Percentiles rank a stretch among this genome's conserved stretches.
Conservation (phyloP, 2,888 invertebrate genomes). For the Galeruca laticollis region DNA sequence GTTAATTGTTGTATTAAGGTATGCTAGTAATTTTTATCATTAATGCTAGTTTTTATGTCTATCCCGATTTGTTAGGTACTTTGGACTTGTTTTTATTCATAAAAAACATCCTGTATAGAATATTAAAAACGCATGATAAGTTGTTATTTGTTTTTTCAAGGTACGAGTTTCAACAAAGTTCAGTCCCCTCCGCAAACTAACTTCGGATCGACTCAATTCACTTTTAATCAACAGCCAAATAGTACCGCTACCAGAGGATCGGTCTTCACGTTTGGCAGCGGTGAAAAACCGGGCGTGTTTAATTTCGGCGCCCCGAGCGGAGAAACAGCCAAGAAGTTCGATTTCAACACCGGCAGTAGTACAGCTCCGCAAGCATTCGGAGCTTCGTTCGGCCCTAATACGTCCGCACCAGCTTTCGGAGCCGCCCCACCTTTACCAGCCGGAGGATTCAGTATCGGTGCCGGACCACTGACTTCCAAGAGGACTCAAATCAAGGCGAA, state of each 20-base stretch:
- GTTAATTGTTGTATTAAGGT: no score
- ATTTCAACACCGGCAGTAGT: constrained; percentile 45
- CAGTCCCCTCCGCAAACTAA: constrained; percentile 27
- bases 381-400: constrained; percentile 31
- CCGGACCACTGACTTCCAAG: constrained; percentile 63
- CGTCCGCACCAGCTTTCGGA: constrained; percentile 34
- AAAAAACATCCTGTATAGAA: no score
- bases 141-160: constrained; percentile 12
- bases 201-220: constrained; percentile 33
- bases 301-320: constrained; percentile 41
- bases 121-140: no score
- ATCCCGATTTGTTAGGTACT: no score
- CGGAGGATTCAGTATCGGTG: constrained; percentile 68
- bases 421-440: constrained; percentile 19
- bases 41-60: no score
- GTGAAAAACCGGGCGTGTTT: constrained; percentile 41
- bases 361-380: constrained; percentile 46
- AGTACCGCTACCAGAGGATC: not conserved
- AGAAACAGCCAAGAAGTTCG: constrained; percentile 45
- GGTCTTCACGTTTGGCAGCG: constrained; percentile 20
- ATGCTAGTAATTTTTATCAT: no score
- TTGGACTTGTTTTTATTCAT: not conserved
- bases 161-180: constrained; percentile 41
- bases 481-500: constrained; percentile 62
- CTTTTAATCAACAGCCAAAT: constrained; percentile 22